Percentiles rank a stretch among this genome's conserved stretches.
phyloP scores from a whole-genome alignment of 2,888 invertebrate species.

The Seladonia tumulorum region DNA sequence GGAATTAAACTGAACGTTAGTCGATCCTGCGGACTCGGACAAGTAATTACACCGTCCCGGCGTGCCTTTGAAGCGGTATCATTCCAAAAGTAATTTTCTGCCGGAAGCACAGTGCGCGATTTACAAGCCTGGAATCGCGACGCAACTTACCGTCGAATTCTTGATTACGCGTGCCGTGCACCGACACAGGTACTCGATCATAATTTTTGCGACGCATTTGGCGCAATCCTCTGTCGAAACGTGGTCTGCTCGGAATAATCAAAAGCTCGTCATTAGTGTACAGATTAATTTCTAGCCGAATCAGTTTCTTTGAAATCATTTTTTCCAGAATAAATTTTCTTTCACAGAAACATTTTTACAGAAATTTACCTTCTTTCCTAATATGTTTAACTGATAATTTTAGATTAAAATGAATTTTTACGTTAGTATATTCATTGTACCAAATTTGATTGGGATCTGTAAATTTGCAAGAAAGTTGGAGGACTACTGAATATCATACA shows the following conservation, averaged over 20 bases:
- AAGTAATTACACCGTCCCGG: conserved; percentile 5
- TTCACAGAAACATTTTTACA: no score
- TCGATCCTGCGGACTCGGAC: conserved; percentile 19
- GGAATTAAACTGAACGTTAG: conserved; percentile 30
- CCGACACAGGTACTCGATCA: not conserved
- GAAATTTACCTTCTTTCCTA: no score
- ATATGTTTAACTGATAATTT: no score
- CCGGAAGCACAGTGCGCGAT: not conserved
- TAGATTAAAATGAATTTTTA: no score
- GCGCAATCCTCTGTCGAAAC: not conserved
- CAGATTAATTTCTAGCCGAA: no score
- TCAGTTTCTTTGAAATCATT: no score
- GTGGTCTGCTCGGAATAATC: not conserved
- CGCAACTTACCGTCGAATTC: not conserved
- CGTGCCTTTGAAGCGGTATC: conserved; percentile 14
- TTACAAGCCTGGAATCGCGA: not conserved
- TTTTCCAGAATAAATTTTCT: no score
- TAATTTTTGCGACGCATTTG: not conserved
- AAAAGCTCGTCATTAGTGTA: not conserved
- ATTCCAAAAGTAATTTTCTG: not conserved
- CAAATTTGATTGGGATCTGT: no score
- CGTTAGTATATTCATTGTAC: no score
- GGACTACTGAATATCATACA: no score
- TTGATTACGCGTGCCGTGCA: not conserved
- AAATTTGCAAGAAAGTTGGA: no score